Evolutionary conservation across 1,140 invertebrate species (phyloP).

Genomic region (Zophobas morio): DNA sequence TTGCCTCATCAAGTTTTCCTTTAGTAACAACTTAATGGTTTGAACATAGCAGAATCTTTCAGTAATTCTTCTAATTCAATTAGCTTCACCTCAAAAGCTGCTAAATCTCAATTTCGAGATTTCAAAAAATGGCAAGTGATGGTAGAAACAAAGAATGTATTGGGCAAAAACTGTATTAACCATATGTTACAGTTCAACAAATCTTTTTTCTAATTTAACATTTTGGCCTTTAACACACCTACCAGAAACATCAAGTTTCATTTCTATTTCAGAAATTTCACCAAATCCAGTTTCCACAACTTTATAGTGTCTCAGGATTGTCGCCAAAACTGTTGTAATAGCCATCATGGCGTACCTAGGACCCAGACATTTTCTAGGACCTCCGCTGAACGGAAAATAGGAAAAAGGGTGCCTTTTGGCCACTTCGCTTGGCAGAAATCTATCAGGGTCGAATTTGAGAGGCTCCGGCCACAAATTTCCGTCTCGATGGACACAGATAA

Average conservation of each 20-base stretch:
- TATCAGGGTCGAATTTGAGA: conserved; percentile 78
- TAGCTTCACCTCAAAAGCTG: too few relatives aligned
- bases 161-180: too few relatives aligned
- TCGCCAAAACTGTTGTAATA: conserved; percentile 66
- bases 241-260: conserved; percentile 53
- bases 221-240: conserved; percentile 55
- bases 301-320: conserved; percentile 63
- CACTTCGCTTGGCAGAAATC: conserved; percentile 74
- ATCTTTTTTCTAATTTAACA: conserved; percentile 45
- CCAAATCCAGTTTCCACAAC: conserved; percentile 39
- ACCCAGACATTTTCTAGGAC: conserved; percentile 80
- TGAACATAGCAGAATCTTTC: too few relatives aligned
- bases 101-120: too few relatives aligned
- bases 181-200: neutral
- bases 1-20: too few relatives aligned
- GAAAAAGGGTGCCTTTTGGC: conserved; percentile 68
- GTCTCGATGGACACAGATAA: conserved; percentile 67
- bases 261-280: conserved; percentile 52
- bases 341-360: conserved; percentile 66
- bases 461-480: conserved; percentile 74
- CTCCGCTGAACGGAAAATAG: conserved; percentile 80
- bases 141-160: too few relatives aligned
- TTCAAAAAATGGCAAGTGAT: too few relatives aligned
- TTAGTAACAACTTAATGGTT: too few relatives aligned
- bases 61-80: too few relatives aligned